Evolutionary conservation across 2,888 invertebrate species (phyloP).

Genomic region (Callosobruchus maculatus): DNA sequence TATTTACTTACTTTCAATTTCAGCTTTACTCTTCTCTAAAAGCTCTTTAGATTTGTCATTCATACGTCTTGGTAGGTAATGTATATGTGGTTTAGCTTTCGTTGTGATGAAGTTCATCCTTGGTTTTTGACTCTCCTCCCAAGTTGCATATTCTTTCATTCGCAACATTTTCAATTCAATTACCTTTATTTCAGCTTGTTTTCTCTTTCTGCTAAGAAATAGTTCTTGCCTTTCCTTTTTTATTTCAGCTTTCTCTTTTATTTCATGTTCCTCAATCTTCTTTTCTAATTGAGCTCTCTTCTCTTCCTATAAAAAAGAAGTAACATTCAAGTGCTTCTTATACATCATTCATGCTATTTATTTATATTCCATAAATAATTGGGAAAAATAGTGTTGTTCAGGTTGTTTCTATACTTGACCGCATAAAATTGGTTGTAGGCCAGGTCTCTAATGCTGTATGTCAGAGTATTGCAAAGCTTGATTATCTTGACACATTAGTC

Average conservation of each 20-base stretch:
- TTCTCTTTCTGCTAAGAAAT: conserved; percentile 79
- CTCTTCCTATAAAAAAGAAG: conserved; percentile 58
- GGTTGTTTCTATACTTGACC: no score
- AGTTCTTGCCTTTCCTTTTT: conserved; percentile 79
- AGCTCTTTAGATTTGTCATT: conserved; percentile 66
- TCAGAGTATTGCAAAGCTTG: no score
- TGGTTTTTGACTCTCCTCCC: conserved; percentile 77
- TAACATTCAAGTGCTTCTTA: not conserved
- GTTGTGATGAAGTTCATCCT: conserved; percentile 83
- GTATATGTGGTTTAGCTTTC: conserved; percentile 80
- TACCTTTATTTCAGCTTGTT: conserved; percentile 83
- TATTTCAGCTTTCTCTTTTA: conserved; percentile 80
- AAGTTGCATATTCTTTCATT: conserved; percentile 82
- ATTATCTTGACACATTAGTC: no score
- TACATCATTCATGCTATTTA: no score
- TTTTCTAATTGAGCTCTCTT: conserved; percentile 85
- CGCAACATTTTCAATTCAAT: conserved; percentile 88
- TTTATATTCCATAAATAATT: no score
- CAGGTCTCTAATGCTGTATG: no score
- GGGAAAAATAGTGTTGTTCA: no score
- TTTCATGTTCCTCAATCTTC: conserved; percentile 88
- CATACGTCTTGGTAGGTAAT: conserved; percentile 81
- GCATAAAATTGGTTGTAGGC: no score
- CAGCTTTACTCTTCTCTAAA: conserved; percentile 60
- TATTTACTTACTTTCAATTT: conserved; percentile 59